Evolutionary conservation across 2,113 vertebrate genomes (phyloP), one percentile per base, ranked within the genome.

Genomic region (Apistogramma diplotaenia): DNA sequence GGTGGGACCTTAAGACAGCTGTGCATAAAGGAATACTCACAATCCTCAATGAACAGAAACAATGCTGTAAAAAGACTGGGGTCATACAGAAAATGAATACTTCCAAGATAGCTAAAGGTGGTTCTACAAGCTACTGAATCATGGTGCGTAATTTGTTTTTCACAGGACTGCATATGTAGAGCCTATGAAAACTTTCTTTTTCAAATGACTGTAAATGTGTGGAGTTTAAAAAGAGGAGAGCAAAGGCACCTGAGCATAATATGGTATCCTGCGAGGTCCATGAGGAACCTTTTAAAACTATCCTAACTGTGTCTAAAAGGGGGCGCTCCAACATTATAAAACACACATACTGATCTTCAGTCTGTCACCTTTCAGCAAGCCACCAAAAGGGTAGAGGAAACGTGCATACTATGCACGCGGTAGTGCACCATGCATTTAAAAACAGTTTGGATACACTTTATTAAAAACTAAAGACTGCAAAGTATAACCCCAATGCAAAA

Each of bases 321-420:
- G 74, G 88, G 85, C 53, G 75, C 81, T 46, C 15, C 4, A 62
- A 81, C 43, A 65, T 75, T 81, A 23, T 33, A 11, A 73, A 78
- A 23, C n/a, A 21, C 6, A 3, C n/a, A 77, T 29, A 25, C 8
- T 9, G 9, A 18, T 23, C 8, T 75, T 71, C 5, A 55, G 9
- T 43, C 40, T 49, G 25, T 29, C 23, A 19, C 25, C 65, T 29
- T 70, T 70, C 62, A 70, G 23, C 23, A 49, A 70, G 23, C 16
- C 62, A 19, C 15, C 40, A 49, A 27, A 70, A 18, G 40, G 49
- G 40, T 49, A 7, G 40, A 27, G 40, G 40, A 70, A 70, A 49
- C 62, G 25, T 46, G 27, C 29, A 29, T 29, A 29, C 29, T 29
- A 18, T 18, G 25, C 46, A n/a, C n/a, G n/a, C n/a, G n/a, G 25